These are phyloP conservation scores for Arrhopalites spinosus DNA, from an alignment of 2,888 invertebrate species.

Conservation along the genomic window DNA sequence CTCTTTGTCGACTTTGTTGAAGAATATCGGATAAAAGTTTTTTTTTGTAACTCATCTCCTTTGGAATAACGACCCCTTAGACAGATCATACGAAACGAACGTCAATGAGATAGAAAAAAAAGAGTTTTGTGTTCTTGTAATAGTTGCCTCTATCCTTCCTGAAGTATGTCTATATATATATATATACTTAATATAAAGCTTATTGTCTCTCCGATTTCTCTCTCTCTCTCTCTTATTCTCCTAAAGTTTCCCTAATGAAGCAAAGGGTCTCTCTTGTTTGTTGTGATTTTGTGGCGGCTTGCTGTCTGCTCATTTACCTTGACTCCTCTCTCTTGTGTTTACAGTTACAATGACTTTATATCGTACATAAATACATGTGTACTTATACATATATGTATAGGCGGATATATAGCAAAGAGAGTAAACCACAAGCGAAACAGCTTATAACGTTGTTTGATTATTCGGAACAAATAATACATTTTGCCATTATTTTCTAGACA, in stretches of 20 bases:
- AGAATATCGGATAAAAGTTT: too few species aligned
- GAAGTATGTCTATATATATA: too few species aligned
- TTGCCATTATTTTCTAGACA: too few species aligned
- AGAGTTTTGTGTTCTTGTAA: too few species aligned
- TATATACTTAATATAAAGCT: too few species aligned
- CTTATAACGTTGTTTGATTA: neutral
- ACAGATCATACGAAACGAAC: too few species aligned
- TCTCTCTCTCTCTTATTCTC: neutral
- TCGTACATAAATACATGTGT: neutral
- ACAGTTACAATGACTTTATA: neutral
- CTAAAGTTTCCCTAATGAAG: neutral
- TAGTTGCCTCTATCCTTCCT: too few species aligned
- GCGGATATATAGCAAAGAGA: neutral
- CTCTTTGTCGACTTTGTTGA: too few species aligned
- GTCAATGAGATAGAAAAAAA: too few species aligned
- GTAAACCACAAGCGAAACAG: constrained; percentile 7
- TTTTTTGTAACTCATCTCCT: too few species aligned
- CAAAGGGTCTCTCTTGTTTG: constrained; percentile 1
- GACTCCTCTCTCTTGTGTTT: neutral
- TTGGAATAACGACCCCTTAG: too few species aligned
- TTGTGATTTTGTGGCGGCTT: neutral
- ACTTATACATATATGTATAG: neutral
- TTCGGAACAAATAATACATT: too few species aligned
- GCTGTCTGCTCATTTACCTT: neutral
- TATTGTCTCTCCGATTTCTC: neutral